phyloP scores from a whole-genome alignment of 2,113 vertebrate species.

The Lampris incognitus region DNA sequence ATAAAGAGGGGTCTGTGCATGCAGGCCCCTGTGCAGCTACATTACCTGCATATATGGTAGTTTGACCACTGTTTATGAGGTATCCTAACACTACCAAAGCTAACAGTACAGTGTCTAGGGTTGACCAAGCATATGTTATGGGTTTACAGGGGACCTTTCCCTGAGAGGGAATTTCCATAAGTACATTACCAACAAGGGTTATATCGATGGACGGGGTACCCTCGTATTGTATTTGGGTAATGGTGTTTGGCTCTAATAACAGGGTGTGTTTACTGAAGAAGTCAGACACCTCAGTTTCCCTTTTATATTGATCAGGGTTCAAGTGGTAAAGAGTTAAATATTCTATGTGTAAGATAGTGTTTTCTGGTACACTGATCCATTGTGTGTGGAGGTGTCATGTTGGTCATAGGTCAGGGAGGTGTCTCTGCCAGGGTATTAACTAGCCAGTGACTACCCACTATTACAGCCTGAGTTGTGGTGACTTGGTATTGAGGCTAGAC shows the following conservation, averaged over 20 bases:
- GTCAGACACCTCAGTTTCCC: neutral
- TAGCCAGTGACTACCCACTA: neutral
- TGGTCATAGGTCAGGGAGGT: too few species aligned
- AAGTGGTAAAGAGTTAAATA: neutral
- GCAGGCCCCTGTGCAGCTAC: too few species aligned
- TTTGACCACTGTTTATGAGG: too few species aligned
- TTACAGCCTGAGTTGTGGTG: neutral
- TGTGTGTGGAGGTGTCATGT: neutral
- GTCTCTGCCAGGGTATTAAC: neutral
- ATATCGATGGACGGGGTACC: neutral
- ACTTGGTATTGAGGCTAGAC: neutral
- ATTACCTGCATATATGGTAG: too few species aligned
- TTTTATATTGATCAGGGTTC: neutral
- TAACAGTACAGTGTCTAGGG: too few species aligned
- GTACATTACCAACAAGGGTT: too few species aligned
- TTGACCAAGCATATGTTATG: too few species aligned
- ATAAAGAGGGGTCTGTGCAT: too few species aligned
- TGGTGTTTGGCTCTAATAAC: neutral
- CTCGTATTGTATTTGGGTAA: neutral
- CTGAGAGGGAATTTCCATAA: too few species aligned
- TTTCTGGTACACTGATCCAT: neutral
- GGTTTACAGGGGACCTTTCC: too few species aligned
- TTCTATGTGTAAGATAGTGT: neutral
- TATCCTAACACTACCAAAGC: too few species aligned
- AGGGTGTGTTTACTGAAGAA: neutral